Base-by-base conservation (phyloP, 2,797 vertebrate genomes). In the Hydrolagus colliei region DNA sequence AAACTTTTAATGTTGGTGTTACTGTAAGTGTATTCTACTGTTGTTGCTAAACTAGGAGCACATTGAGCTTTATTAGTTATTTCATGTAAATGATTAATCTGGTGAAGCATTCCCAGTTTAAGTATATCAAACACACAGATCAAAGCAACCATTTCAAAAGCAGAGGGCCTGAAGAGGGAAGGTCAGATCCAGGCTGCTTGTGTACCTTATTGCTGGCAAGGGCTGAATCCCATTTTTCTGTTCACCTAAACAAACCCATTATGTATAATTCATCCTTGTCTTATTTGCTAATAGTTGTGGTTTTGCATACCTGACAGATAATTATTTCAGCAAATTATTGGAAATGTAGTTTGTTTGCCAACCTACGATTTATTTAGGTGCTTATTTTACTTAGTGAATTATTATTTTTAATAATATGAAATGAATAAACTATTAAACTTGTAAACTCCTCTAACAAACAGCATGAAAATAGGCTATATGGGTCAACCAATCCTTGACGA, bases 91-190 rank as follows among this genome's bases (percentile, higher is more conserved):
- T 68, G 27, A 67, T 20, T 41, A 41, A 68, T 32, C 16, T 68
- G 22, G 18, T 82, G 67, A 67, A 16, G 61, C 22, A 67, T 14
- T 65, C 7, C 27, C 62, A 35, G 65, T 41, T 82, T 62, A 65
- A 79, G 68, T 18, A 8, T 68, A 18, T 67, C 63, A 79, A 8
- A 13, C 61, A 68, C 27, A 82, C 32, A 65, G 79, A 82, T 82
- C 63, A 82, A 82, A 82, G 79, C 27, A 82, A 41, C 2, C 16
- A 41, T 27, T 35, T 82, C 63, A 68, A 82, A 82, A 16, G 27
- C 32, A 68, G 35, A 27, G 62, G 14, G 32, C 79, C 13, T 67
- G 63, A 68, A 68, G 35, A 27, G 62, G 14, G 16, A 63, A 18
- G 68, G 63, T 35, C 79, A 67, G 68, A 82, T 62, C 8, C 68